Evolutionary conservation across 2,797 vertebrate species (phyloP).

Genomic region (Phylloscopus collybita): DNA sequence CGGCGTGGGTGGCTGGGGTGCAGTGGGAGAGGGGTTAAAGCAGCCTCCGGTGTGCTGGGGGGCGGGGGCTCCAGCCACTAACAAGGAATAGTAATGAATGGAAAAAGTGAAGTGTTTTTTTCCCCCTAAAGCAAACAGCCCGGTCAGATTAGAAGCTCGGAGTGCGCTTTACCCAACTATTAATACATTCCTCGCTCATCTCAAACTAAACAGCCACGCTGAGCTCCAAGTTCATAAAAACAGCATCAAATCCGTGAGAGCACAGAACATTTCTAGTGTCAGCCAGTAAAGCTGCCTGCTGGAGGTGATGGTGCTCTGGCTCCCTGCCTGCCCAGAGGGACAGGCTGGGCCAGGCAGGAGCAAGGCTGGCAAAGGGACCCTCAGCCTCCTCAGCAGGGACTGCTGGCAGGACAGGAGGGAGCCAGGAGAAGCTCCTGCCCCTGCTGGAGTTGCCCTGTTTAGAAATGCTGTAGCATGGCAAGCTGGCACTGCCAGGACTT

Average conservation of each 20-base stretch:
- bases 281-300: conserved; percentile 75
- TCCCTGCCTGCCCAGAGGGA: not conserved
- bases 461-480: not conserved
- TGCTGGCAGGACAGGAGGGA: not conserved
- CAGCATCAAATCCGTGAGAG: conserved; percentile 80
- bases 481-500: not conserved
- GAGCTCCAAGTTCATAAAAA: conserved; percentile 81
- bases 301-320: conserved; percentile 57
- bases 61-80: conserved; percentile 37
- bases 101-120: conserved; percentile 83
- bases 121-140: conserved; percentile 77
- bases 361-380: not conserved
- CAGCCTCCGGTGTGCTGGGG: conserved; percentile 36
- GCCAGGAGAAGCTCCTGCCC: not conserved
- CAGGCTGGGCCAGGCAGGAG: not conserved
- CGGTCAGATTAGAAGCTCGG: conserved; percentile 77
- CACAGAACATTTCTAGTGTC: conserved; percentile 74
- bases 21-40: conserved; percentile 65
- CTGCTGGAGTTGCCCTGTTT: not conserved
- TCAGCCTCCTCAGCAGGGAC: not conserved
- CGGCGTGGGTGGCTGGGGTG: conserved; percentile 38
- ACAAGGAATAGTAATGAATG: conserved; percentile 78
- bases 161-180: conserved; percentile 80
- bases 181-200: conserved; percentile 82
- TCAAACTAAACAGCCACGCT: conserved; percentile 81